Evolutionary conservation across 2,888 invertebrate genomes (phyloP).

Genomic region (Drosophila demipolita): DNA sequence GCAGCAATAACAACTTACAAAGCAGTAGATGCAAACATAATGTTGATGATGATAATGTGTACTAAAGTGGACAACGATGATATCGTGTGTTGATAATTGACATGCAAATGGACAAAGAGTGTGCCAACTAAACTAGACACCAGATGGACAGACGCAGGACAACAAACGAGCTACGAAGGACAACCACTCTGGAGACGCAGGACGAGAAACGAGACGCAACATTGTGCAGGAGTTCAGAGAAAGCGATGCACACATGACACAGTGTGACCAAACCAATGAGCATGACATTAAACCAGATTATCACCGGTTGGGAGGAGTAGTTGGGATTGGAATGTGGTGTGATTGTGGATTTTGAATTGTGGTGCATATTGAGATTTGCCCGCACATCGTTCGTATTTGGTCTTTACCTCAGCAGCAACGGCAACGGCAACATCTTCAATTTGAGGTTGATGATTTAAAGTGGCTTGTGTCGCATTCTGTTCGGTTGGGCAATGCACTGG

Average conservation of each 20-base stretch:
- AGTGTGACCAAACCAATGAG: constrained; percentile 42
- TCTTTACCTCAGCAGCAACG: constrained; percentile 49
- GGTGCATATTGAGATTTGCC: constrained; percentile 14
- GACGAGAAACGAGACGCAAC: constrained; percentile 11
- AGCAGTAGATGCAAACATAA: constrained; percentile 16
- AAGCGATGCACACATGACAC: constrained; percentile 31
- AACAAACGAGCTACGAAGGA: constrained; percentile 22
- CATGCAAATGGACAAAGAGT: constrained; percentile 37
- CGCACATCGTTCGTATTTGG: constrained; percentile 14
- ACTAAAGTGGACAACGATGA: constrained; percentile 33
- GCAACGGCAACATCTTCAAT: constrained; percentile 34
- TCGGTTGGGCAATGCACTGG: constrained; percentile 5
- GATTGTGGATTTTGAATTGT: constrained; percentile 4
- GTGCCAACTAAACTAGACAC: constrained; percentile 34
- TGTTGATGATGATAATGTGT: constrained; percentile 40
- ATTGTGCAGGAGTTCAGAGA: neutral
- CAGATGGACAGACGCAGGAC: constrained; percentile 22
- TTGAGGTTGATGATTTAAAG: constrained; percentile 25
- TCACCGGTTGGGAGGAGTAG: neutral
- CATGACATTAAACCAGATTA: constrained; percentile 36
- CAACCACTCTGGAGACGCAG: constrained; percentile 14
- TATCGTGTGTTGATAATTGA: constrained; percentile 33
- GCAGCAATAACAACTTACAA: constrained; percentile 29
- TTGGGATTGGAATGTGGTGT: neutral
- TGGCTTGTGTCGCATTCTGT: constrained; percentile 35